These are phyloP conservation scores for Tetramorium alpestre DNA, from an alignment of 1,140 invertebrate genomes.

Conservation along the genomic window DNA sequence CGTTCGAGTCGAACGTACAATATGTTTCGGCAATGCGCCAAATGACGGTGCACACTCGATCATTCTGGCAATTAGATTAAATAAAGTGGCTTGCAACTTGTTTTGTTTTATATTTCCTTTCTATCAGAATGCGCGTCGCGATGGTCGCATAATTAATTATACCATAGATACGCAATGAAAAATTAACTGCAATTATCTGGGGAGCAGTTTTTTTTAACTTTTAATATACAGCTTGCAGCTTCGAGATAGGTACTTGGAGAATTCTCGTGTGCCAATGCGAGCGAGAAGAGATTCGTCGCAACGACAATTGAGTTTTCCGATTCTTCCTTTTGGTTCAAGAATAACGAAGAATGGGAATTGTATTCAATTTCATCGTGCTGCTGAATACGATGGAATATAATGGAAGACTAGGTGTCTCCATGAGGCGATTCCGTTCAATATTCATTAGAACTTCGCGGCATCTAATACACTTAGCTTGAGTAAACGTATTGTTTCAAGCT, in stretches of 20 bases:
- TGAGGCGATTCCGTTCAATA: slow-evolving; percentile 2
- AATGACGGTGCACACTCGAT: neutral
- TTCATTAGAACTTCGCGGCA: slow-evolving; percentile 8
- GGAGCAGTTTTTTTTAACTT: neutral
- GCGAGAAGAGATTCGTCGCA: neutral
- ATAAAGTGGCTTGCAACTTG: neutral
- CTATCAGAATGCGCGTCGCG: neutral
- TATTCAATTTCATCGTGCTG: slow-evolving; percentile 9
- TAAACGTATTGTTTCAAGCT: slow-evolving; percentile 8
- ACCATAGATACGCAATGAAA: slow-evolving; percentile 21
- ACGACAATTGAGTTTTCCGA: neutral
- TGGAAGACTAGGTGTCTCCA: slow-evolving; percentile 42
- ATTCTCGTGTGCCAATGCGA: neutral
- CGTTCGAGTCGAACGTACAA: neutral
- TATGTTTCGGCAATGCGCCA: neutral
- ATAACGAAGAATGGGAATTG: slow-evolving; percentile 5
- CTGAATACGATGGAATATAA: slow-evolving; percentile 10
- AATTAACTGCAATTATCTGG: neutral
- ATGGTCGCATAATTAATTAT: slow-evolving; percentile 18
- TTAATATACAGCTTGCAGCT: neutral
- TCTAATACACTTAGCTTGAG: slow-evolving; percentile 20
- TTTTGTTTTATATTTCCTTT: neutral
- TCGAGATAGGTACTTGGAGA: neutral
- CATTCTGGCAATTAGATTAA: slow-evolving; percentile 16
- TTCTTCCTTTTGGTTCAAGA: neutral